Conservation (phyloP, 2,888 invertebrate species). For the Punctoribates punctum region DNA sequence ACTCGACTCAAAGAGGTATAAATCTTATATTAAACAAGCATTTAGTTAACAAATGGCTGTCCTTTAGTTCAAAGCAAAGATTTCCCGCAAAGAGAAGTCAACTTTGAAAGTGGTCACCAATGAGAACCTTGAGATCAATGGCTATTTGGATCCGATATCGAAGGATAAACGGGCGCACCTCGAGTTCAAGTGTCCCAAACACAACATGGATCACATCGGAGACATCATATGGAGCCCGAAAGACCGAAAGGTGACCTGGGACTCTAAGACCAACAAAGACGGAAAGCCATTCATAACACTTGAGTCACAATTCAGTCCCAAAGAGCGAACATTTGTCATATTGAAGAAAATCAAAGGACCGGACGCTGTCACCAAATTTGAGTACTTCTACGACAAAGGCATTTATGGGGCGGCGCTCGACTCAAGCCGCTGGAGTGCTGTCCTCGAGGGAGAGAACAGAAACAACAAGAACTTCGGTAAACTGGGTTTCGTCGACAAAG, state of each 20-base stretch:
- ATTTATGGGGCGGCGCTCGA: not conserved
- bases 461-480: not conserved
- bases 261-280: slow-evolving; percentile 24
- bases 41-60: too few species aligned
- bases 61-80: slow-evolving; percentile 23
- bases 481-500: slow-evolving; percentile 15
- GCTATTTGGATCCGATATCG: slow-evolving; percentile 19
- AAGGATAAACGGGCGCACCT: slow-evolving; percentile 22
- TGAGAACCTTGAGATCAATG: slow-evolving; percentile 21
- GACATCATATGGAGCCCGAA: not conserved
- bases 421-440: not conserved
- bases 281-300: not conserved
- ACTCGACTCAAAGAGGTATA: not conserved
- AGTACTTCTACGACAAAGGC: not conserved
- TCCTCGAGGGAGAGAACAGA: not conserved
- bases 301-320: not conserved
- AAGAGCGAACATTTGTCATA: not conserved
- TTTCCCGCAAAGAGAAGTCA: slow-evolving; percentile 29
- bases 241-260: slow-evolving; percentile 33
- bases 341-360: slow-evolving; percentile 1
- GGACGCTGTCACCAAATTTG: not conserved
- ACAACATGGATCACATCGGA: slow-evolving; percentile 23
- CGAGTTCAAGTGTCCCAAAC: slow-evolving; percentile 32
- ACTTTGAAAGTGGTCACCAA: slow-evolving; percentile 23
- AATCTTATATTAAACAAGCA: not conserved